Evolutionary conservation across 2,888 invertebrate genomes (phyloP).

Genomic region (Acleris emargana): DNA sequence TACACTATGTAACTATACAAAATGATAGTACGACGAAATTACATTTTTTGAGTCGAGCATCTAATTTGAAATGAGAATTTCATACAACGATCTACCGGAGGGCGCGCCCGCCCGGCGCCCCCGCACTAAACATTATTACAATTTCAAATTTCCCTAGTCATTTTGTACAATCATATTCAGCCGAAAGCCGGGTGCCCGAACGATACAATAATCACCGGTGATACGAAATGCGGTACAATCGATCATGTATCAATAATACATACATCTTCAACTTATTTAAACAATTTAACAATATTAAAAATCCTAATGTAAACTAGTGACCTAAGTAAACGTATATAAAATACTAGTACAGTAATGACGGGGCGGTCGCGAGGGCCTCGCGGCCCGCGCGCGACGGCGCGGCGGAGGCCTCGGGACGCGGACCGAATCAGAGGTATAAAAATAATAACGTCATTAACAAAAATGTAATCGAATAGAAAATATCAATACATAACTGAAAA

Average conservation of each 20-base stretch:
- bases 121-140: conserved; percentile 68
- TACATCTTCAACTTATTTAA: conserved; percentile 81
- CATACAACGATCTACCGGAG: conserved; percentile 72
- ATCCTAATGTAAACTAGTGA: conserved; percentile 78
- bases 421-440: conserved; percentile 65
- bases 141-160: conserved; percentile 68
- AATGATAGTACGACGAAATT: conserved; percentile 81
- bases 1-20: conserved; percentile 84
- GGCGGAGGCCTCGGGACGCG: conserved; percentile 50
- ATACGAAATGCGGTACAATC: conserved; percentile 74
- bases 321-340: conserved; percentile 74
- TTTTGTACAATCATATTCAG: conserved; percentile 81
- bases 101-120: conserved; percentile 52
- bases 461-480: conserved; percentile 81
- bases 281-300: conserved; percentile 80
- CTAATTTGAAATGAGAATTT: conserved; percentile 75
- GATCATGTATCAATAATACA: conserved; percentile 76
- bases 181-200: conserved; percentile 77
- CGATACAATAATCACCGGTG: conserved; percentile 63
- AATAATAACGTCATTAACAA: conserved; percentile 80
- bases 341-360: conserved; percentile 65
- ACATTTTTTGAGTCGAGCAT: conserved; percentile 78
- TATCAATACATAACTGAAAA: conserved; percentile 78
- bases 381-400: conserved; percentile 42
- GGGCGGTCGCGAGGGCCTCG: conserved; percentile 64